Evolutionary conservation across 2,888 invertebrate genomes (phyloP), one percentile per base, ranked within the genome.

Genomic region (Zhuqinia jingwanae): DNA sequence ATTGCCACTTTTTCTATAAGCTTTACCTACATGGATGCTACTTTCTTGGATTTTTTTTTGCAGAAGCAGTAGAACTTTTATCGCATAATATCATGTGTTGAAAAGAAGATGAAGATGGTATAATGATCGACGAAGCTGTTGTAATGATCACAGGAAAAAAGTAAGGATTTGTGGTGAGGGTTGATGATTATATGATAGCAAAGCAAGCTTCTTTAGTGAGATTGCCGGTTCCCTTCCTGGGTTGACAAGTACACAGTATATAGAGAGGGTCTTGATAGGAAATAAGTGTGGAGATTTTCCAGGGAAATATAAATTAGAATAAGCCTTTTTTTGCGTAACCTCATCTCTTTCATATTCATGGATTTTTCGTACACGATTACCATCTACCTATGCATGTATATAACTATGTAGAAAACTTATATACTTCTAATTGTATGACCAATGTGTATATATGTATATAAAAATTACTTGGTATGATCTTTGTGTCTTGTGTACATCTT

Each of bases 141-240:
- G 53, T 17, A 53, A 53, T 53, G 17, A 20, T 53, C n/a, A 53
- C 10, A 17, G 11, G 53, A n/a, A 53, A 53, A 2, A 1, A 53
- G 53, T 2, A 53, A 53, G 53, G 53, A 53, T 53, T 53, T 53
- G 17, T 6, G 17, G n/a, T 8, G 53, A 53, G 6, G 20, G 53
- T n/a, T n/a, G n/a, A 17, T 8, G 53, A 17, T 17, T 10, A 6
- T 53, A 17, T 17, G 20, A 53, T 53, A 20, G 17, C 2, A n/a
- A 53, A 53, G 53, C 53, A 53, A 53, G 10, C 53, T 53, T 17
- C 53, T 53, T 53, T n/a, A n/a, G n/a, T n/a, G n/a, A n/a, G 53
- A 53, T 53, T 17, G 10, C 20, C 53, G 17, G 53, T n/a, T 53
- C 20, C 17, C 53, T 2, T 20, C n/a, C n/a, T n/a, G n/a, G 53